phyloP scores from a whole-genome alignment of 37 sponge, comb jelly and placozoan species.

The Beroe ovata region DNA sequence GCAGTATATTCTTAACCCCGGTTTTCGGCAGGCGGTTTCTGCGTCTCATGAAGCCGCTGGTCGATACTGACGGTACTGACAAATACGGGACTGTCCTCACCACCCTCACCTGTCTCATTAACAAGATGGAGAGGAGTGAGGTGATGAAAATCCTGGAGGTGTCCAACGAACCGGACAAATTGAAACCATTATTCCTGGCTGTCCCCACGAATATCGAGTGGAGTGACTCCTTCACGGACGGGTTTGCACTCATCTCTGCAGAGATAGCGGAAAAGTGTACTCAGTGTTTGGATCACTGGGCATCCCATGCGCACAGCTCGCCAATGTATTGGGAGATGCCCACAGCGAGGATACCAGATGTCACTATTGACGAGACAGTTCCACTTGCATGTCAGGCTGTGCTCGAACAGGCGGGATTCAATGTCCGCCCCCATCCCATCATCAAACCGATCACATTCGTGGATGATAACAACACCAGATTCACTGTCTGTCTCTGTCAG shows the following conservation, averaged over 20 bases:
- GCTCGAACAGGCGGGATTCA: slow-evolving; percentile 53
- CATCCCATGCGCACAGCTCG: slow-evolving; percentile 11
- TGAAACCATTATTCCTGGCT: slow-evolving; percentile 17
- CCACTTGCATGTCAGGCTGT: slow-evolving; percentile 26
- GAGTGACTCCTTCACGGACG: slow-evolving; percentile 9
- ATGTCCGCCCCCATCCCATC: slow-evolving; percentile 52
- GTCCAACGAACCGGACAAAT: slow-evolving; percentile 22
- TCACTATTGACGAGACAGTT: slow-evolving; percentile 10
- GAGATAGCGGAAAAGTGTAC: slow-evolving; percentile 64
- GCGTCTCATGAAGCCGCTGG: slow-evolving; percentile 17
- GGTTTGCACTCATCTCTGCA: slow-evolving; percentile 49
- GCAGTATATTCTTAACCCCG: no score
- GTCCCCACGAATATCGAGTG: slow-evolving; percentile 9
- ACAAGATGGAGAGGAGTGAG: slow-evolving; percentile 61
- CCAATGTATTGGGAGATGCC: slow-evolving; percentile 62
- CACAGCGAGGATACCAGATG: slow-evolving; percentile 2
- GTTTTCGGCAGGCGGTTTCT: slow-evolving; percentile 63
- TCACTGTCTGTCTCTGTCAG: slow-evolving; percentile 61
- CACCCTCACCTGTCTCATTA: slow-evolving; percentile 62
- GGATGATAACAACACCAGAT: slow-evolving; percentile 8
- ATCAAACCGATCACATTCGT: slow-evolving; percentile 56
- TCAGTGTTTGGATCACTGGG: slow-evolving; percentile 55
- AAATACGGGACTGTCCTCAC: slow-evolving; percentile 48
- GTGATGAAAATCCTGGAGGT: slow-evolving; percentile 20
- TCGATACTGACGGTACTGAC: slow-evolving; percentile 22